Percentiles rank a stretch among this genome's conserved stretches.
These are phyloP conservation scores for Anas platyrhynchos DNA, from an alignment of 2,113 vertebrate genomes.

Conservation along the genomic window DNA sequence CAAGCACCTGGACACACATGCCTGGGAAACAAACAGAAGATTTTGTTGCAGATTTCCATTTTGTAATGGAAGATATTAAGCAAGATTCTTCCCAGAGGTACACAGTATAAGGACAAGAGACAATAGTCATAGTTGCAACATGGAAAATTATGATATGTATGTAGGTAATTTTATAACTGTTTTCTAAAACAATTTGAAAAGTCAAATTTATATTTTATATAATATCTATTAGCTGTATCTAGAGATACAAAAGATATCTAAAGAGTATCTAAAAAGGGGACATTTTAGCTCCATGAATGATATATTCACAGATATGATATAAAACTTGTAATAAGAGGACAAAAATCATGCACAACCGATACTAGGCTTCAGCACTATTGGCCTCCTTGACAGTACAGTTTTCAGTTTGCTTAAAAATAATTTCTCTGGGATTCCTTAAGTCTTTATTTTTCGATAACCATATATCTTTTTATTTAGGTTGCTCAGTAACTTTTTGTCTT, in stretches of 20 bases:
- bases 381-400: background rate
- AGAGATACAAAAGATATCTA: background rate
- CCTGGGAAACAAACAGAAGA: background rate
- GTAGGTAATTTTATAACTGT: background rate
- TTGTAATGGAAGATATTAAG: background rate
- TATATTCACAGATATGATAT: background rate
- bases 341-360: background rate
- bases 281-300: accelerated
- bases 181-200: background rate
- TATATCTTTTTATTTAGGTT: background rate
- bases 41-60: background rate
- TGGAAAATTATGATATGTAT: background rate
- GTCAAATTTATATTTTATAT: background rate
- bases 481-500: background rate
- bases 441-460: background rate
- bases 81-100: background rate
- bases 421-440: background rate
- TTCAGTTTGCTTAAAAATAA: slow-evolving; percentile 8
- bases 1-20: background rate
- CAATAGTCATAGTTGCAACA: accelerated
- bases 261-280: background rate
- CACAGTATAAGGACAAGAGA: background rate
- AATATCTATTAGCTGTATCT: background rate
- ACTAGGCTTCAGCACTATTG: background rate
- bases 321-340: background rate